Conservation (phyloP, 2,113 vertebrate species). For the Cisticola juncidis region DNA sequence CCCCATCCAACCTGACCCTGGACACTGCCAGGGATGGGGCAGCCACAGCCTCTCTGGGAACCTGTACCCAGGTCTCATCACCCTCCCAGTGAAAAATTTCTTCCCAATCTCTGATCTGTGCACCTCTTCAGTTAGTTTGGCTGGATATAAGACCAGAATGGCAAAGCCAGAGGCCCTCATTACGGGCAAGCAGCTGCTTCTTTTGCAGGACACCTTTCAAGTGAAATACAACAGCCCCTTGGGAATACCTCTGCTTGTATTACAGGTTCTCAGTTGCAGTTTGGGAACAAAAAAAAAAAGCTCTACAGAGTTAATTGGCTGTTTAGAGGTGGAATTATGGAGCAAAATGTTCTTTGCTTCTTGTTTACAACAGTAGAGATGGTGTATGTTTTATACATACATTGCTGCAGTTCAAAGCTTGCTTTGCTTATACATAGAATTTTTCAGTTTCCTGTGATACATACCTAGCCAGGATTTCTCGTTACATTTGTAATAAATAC, state of each 20-base stretch:
- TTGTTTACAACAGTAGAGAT: not conserved
- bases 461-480: conserved; percentile 25
- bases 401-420: conserved; percentile 36
- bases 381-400: not conserved
- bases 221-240: not conserved
- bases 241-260: not conserved
- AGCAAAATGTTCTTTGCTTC: not conserved
- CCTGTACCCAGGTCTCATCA: fast-evolving
- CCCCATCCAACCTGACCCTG: fast-evolving
- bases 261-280: not conserved
- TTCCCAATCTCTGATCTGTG: not conserved
- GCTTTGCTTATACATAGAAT: conserved; percentile 19
- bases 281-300: not conserved
- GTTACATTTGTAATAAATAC: conserved; percentile 66
- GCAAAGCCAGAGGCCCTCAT: not conserved
- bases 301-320: not conserved
- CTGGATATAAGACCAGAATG: not conserved
- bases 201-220: not conserved
- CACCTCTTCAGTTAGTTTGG: not conserved
- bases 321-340: not conserved
- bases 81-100: not conserved
- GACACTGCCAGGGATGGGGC: not conserved
- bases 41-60: not conserved
- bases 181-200: not conserved
- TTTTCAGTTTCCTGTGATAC: conserved; percentile 34